A percentile compares a stretch with the other conserved stretches of the same genome.
These are phyloP conservation scores for Calliopum simillimum DNA, from an alignment of 2,888 invertebrate genomes.

Conservation along the genomic window DNA sequence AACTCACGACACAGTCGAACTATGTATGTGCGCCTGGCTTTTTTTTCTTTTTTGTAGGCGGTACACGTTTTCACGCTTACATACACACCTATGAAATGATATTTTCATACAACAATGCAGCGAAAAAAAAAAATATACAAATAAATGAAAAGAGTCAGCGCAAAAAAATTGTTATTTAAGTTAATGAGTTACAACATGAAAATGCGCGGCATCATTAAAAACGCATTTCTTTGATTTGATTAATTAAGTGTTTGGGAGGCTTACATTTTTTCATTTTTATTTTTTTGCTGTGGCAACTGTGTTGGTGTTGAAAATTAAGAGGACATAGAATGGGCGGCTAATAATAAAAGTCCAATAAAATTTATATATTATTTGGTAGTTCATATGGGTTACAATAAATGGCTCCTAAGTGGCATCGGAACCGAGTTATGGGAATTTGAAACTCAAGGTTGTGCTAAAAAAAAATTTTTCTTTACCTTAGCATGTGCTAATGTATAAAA, in stretches of 20 bases:
- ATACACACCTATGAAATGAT: background rate
- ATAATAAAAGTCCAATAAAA: background rate
- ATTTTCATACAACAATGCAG: background rate
- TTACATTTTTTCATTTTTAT: too few relatives aligned
- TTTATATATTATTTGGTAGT: background rate
- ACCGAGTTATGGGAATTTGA: too few relatives aligned
- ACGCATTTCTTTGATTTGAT: slow-evolving; percentile 12
- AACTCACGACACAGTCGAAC: background rate
- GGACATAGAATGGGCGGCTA: background rate
- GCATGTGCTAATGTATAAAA: too few relatives aligned
- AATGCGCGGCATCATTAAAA: background rate
- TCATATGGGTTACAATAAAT: background rate
- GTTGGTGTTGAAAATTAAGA: background rate
- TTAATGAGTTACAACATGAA: slow-evolving; percentile 21
- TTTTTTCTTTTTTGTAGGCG: slow-evolving; percentile 55
- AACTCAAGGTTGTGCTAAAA: too few relatives aligned
- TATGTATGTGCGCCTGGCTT: background rate
- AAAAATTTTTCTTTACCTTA: too few relatives aligned
- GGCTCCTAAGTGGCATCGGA: background rate
- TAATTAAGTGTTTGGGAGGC: slow-evolving; percentile 10
- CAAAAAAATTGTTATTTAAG: background rate
- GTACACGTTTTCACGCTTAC: slow-evolving; percentile 51
- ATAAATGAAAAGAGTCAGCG: background rate
- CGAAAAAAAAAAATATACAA: background rate
- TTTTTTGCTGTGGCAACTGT: background rate